Percentiles rank a stretch among this genome's conserved stretches.
Conservation (phyloP, 2,797 vertebrate species). For the Pogonophryne albipinna region DNA sequence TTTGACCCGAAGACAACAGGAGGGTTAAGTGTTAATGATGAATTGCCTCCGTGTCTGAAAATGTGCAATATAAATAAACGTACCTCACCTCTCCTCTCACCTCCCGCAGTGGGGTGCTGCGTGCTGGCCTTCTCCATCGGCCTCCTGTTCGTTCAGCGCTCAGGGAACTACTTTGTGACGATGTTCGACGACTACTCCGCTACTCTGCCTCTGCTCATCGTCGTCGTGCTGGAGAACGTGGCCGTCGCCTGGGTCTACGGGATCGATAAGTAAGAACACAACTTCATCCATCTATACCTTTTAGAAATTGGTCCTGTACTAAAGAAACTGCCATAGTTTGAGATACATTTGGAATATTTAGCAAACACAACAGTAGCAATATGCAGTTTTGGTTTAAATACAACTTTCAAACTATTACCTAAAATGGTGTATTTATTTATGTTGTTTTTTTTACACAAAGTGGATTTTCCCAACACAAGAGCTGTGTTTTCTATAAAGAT, state of each 20-base stretch:
- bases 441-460: not conserved
- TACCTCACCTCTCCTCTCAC: not conserved
- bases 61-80: too few species aligned
- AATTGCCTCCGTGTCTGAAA: too few species aligned
- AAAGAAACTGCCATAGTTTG: not conserved
- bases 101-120: constrained; percentile 90
- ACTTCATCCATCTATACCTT: not conserved
- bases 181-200: constrained; percentile 99
- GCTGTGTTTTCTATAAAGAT: not conserved
- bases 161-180: constrained; percentile 96
- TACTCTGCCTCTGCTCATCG: constrained; percentile 93
- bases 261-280: constrained; percentile 91
- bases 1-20: too few species aligned
- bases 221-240: constrained; percentile 95
- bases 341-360: not conserved
- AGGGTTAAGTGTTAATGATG: too few species aligned
- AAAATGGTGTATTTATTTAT: not conserved
- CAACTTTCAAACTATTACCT: not conserved
- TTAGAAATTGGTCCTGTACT: not conserved
- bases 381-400: not conserved
- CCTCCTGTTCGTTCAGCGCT: constrained; percentile 95
- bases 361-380: not conserved
- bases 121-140: constrained; percentile 93
- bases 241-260: constrained; percentile 94
- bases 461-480: not conserved